Base-by-base conservation (phyloP, 1,140 invertebrate species). In the Diorhabda sublineata region DNA sequence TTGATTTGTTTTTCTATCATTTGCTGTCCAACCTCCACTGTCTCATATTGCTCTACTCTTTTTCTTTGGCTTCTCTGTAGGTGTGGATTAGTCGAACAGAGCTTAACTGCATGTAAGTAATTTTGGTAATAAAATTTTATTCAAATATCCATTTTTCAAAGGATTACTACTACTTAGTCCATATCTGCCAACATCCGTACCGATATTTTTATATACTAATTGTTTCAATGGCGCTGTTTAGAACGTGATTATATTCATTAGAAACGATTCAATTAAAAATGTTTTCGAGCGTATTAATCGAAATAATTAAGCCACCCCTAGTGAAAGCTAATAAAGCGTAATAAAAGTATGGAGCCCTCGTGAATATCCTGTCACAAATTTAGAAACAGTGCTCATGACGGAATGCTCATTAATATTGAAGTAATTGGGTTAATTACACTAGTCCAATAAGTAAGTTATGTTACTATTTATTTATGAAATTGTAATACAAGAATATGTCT, bases 161-260 rank as follows among this genome's bases (percentile, higher is more conserved):
- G 26, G 26, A 26, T 26, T 26, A 26, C 26, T 26, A 26, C 26
- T 1, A 1, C 42, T 42, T 7, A 26, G 26, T 60, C 59, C 59
- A 60, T 60, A 6, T 11, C 59, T 42, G 42, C 59, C 7, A 41
- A 26, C 3, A 64, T 11, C 64, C 56, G n/a, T 65, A n/a, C 5
- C 26, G 45, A 56, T 6, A 65, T 65, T 61, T 67, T 43, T 43
- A 43, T 42, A 26, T 56, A 65, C 64, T 65, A 58, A 65, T 65
- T 65, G 64, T 65, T 65, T 65, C 64, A 65, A 65, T 65, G 47
- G 58, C 64, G 64, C 64, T 57, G 58, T 65, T 65, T 65, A 57
- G 56, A 56, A 57, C 47, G 41, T 65, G 56, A 65, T 65, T 65
- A 65, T 65, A 65, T 44, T 65, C 47, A 65, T 65, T 65, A 65